These are phyloP conservation scores for Nasua narica DNA, from an alignment of 2,797 vertebrate species.

Conservation along the genomic window DNA sequence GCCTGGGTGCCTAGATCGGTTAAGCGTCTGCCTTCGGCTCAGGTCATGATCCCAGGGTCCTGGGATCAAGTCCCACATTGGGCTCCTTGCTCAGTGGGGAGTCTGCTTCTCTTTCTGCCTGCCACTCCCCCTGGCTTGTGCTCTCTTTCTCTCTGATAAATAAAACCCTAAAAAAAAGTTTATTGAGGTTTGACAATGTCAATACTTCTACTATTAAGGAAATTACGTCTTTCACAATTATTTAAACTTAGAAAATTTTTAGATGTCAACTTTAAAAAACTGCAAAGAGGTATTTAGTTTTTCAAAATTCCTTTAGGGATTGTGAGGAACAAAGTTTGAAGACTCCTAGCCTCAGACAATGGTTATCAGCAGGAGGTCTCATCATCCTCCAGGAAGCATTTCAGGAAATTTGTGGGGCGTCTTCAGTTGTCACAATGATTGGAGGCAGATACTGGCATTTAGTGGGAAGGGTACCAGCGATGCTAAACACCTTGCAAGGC, in stretches of 20 bases:
- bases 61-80: no score
- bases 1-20: no score
- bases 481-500: background rate
- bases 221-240: background rate
- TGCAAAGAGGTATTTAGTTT: background rate
- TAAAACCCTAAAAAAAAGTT: background rate
- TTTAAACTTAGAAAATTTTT: background rate
- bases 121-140: background rate
- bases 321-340: background rate
- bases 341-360: background rate
- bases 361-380: background rate
- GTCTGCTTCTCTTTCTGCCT: background rate
- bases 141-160: background rate
- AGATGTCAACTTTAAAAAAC: background rate
- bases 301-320: background rate
- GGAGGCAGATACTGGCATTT: background rate
- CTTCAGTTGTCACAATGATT: background rate
- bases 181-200: background rate
- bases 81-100: background rate
- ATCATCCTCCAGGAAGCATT: background rate
- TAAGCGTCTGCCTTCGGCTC: background rate
- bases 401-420: background rate
- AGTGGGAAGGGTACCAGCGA: background rate
- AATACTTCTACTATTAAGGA: background rate
- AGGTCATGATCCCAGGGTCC: background rate